Conservation (phyloP, 2,888 invertebrate genomes). For the Heliothis peltigera region DNA sequence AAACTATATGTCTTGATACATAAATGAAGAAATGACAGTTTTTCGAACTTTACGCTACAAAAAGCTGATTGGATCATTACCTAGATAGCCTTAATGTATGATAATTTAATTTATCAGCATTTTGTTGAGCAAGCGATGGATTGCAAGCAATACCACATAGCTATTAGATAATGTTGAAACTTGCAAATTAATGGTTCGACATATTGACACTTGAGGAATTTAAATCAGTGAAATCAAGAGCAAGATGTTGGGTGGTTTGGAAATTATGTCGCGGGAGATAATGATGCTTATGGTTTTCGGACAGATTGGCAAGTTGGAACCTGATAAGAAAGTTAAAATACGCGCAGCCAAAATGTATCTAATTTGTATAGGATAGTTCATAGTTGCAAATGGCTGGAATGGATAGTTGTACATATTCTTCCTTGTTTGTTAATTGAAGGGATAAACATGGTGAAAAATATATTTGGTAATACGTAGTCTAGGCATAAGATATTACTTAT, state of each 20-base stretch:
- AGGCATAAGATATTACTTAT: too few relatives aligned
- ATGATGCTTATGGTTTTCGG: neutral
- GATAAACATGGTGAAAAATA: too few relatives aligned
- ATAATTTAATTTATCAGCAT: constrained; percentile 40
- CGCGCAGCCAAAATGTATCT: too few relatives aligned
- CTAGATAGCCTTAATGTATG: constrained; percentile 12
- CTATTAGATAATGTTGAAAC: constrained; percentile 24
- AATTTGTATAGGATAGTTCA: too few relatives aligned
- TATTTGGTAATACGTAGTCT: too few relatives aligned
- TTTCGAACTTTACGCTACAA: neutral
- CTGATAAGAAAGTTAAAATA: too few relatives aligned
- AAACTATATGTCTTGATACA: too few relatives aligned
- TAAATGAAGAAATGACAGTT: neutral
- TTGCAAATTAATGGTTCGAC: constrained; percentile 12
- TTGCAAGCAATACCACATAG: constrained; percentile 16
- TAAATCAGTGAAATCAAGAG: constrained; percentile 14
- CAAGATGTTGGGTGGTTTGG: neutral
- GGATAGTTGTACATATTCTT: too few relatives aligned
- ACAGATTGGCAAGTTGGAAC: neutral
- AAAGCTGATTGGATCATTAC: constrained; percentile 20
- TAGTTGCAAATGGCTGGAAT: too few relatives aligned
- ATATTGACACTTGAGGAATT: constrained; percentile 17
- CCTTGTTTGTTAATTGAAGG: too few relatives aligned
- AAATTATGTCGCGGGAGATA: neutral
- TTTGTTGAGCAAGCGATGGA: constrained; percentile 28